Evolutionary conservation across 2,797 vertebrate species (phyloP), one percentile per base, ranked within the genome.

Genomic region (Capromys pilorides): DNA sequence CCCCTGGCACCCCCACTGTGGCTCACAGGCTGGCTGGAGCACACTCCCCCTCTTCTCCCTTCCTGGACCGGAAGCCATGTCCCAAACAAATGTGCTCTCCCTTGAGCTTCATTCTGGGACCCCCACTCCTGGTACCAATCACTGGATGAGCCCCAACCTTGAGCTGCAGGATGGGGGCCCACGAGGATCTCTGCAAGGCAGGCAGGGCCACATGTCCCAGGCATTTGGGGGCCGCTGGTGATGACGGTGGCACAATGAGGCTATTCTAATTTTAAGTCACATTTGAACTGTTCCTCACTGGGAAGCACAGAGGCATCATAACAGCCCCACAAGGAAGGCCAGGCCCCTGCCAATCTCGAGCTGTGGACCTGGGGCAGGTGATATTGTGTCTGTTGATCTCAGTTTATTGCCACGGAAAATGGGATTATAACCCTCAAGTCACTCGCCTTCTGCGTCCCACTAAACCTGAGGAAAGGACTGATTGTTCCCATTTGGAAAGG

Each of bases 51-150:
- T 73, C 54, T 51, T 73, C 51, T 49, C 39, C 26, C 41, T 84
- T 5, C 16, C 41, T 66, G 45, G 54, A 73, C 31, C 83, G 57
- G 51, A 62, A 87, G 39, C 66, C 73, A 31, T 19, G 26, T 73
- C 57, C 64, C 26, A 67, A 62, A 57, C 59, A 87, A 75, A 75
- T 7, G n/a, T 41, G 69, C 67, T 33, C 18, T 36, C 51, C 51
- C 45, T n/a, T 21, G n/a, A 57, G 33, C 8, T 13, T 71, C 73
- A 57, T 49, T 85, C 69, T 45, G 45, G 57, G 75, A 39, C 6
- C 73, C 73, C 73, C 45, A 61, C 54, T 92, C 79, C 91, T 67
- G 73, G 89, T 71, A 85, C 73, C 62, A 49, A 14, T 71, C 75
- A 66, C 2, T 6, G 14, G 86, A 69, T 33, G 12, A 16, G 24